These are phyloP conservation scores for Passer montanus DNA, from an alignment of 2,113 vertebrate genomes.

Conservation along the genomic window DNA sequence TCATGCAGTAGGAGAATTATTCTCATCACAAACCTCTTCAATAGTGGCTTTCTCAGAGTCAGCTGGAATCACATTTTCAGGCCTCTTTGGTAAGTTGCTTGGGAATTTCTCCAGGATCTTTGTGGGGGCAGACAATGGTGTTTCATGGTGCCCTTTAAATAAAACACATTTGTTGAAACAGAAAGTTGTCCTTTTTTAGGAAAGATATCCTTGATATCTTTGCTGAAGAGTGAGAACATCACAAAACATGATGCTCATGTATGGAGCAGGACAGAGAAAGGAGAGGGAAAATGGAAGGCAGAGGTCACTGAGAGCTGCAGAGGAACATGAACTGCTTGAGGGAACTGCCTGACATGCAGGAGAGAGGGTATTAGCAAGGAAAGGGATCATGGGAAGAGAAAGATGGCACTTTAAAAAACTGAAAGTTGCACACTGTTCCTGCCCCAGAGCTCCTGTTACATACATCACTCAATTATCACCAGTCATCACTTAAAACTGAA, in stretches of 20 bases:
- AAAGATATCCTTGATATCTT: background rate
- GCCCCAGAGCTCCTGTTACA: background rate
- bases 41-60: slow-evolving; percentile 83
- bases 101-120: slow-evolving; percentile 94
- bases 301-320: background rate
- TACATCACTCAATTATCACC: background rate
- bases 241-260: background rate
- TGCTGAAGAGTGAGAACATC: background rate
- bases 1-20: background rate
- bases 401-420: background rate
- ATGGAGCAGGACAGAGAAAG: background rate
- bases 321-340: background rate
- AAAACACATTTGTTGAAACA: slow-evolving; percentile 26
- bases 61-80: slow-evolving; percentile 89
- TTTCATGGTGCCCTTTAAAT: slow-evolving; percentile 91
- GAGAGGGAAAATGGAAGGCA: background rate
- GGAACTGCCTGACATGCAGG: background rate
- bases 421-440: background rate
- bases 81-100: slow-evolving; percentile 85
- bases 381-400: background rate
- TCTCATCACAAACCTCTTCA: slow-evolving; percentile 77
- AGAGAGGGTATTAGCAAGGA: background rate
- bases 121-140: slow-evolving; percentile 88
- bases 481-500: background rate
- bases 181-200: background rate